Conservation (phyloP, 2,113 vertebrate genomes). For the Dicentrarchus labrax region DNA sequence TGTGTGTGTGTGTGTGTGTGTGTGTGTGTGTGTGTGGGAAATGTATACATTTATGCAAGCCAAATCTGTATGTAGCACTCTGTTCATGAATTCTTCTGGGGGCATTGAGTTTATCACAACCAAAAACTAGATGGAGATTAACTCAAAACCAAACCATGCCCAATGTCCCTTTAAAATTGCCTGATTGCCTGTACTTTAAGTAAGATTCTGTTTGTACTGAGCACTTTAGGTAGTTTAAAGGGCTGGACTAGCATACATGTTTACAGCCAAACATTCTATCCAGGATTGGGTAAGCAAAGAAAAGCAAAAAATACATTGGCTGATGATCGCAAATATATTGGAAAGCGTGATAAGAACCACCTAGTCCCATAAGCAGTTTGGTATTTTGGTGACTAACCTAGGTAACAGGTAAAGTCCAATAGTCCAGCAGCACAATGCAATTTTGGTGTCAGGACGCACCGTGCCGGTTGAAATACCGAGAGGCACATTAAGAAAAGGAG, state of each 20-base stretch:
- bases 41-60: neutral
- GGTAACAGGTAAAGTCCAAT: neutral
- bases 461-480: neutral
- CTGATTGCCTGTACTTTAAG: constrained; percentile 19
- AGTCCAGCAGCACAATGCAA: neutral
- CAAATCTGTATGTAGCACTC: constrained; percentile 21
- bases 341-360: neutral
- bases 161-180: constrained; percentile 13
- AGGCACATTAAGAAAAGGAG: constrained; percentile 3
- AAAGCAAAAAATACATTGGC: neutral
- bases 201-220: constrained; percentile 9
- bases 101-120: constrained; percentile 3
- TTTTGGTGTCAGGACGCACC: neutral
- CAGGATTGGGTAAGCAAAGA: neutral
- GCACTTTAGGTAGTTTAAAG: neutral
- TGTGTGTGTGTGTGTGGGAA: neutral
- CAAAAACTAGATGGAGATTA: constrained; percentile 14
- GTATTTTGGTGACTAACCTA: neutral
- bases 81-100: neutral
- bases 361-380: neutral
- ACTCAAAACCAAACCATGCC: neutral
- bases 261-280: neutral
- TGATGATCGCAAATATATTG: neutral
- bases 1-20: neutral
- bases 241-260: neutral